A percentile compares a stretch with the other conserved stretches of the same genome.
These are phyloP conservation scores for Dendrocincla fuliginosa DNA, from an alignment of 2,797 vertebrate genomes.

Conservation along the genomic window DNA sequence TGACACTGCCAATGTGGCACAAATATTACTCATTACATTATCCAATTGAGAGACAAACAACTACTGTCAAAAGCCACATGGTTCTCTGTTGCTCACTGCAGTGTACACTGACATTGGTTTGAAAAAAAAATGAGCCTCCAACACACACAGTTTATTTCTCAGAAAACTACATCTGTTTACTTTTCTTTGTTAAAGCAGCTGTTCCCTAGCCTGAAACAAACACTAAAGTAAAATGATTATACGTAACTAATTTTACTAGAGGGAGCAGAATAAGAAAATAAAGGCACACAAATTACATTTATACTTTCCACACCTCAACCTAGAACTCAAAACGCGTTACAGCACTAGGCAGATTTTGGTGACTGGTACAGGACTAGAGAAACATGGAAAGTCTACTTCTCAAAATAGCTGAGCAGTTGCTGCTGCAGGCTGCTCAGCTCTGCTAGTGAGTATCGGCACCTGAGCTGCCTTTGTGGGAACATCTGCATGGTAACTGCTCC, in stretches of 20 bases:
- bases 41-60: neutral
- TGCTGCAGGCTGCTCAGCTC: neutral
- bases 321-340: neutral
- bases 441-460: neutral
- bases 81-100: neutral
- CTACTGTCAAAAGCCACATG: neutral
- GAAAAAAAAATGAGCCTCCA: neutral
- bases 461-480: neutral
- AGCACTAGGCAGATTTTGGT: neutral
- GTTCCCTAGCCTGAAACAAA: neutral
- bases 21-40: neutral
- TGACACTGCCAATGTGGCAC: neutral
- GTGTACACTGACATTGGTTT: rapidly evolving
- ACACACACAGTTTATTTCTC: neutral
- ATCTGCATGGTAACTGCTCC: neutral
- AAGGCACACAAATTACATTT: neutral
- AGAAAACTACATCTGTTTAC: neutral
- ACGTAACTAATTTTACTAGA: neutral
- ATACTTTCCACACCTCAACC: neutral
- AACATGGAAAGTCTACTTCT: rapidly evolving
- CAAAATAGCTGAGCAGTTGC: neutral
- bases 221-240: neutral
- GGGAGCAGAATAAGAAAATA: neutral
- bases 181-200: neutral
- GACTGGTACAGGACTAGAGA: neutral